phyloP scores from a whole-genome alignment of 2,797 vertebrate species.

The Telmatherina bonti region DNA sequence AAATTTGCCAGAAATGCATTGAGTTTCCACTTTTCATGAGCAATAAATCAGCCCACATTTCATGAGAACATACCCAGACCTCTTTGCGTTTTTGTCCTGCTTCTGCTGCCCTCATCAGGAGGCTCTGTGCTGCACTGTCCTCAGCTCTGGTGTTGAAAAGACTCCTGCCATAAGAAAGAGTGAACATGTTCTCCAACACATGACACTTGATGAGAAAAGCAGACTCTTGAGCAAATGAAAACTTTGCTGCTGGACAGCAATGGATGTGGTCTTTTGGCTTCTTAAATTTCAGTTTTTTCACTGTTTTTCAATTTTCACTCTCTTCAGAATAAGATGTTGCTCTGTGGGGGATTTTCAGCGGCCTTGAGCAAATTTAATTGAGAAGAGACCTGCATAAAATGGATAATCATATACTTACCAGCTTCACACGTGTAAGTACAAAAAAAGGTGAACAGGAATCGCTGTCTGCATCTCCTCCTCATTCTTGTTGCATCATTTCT shows the following conservation, averaged over 20 bases:
- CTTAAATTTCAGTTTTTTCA: conserved; percentile 57
- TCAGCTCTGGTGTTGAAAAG: conserved; percentile 69
- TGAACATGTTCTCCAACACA: conserved; percentile 68
- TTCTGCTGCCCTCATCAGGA: conserved; percentile 76
- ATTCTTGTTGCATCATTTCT: conserved; percentile 18
- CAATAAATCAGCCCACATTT: conserved; percentile 46
- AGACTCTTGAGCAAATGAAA: conserved; percentile 57
- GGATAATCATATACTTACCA: background rate
- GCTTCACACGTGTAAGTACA: background rate
- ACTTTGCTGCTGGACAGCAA: conserved; percentile 40
- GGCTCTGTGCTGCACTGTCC: conserved; percentile 38
- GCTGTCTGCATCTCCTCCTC: background rate
- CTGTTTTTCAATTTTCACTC: conserved; percentile 68
- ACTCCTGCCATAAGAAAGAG: conserved; percentile 62
- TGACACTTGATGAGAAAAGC: conserved; percentile 70
- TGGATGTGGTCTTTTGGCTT: conserved; percentile 59
- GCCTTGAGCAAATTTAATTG: conserved; percentile 1
- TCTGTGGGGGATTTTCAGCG: conserved; percentile 42
- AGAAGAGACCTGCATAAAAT: conserved; percentile 2
- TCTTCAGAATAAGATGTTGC: conserved; percentile 26
- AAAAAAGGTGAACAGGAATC: conserved; percentile 1
- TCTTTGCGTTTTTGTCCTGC: conserved; percentile 25
- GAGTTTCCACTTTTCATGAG: conserved; percentile 60
- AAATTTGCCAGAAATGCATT: conserved; percentile 41
- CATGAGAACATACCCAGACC: conserved; percentile 36